These are phyloP conservation scores for Ammodytes marinus DNA, from an alignment of 2,113 vertebrate species.

Conservation along the genomic window DNA sequence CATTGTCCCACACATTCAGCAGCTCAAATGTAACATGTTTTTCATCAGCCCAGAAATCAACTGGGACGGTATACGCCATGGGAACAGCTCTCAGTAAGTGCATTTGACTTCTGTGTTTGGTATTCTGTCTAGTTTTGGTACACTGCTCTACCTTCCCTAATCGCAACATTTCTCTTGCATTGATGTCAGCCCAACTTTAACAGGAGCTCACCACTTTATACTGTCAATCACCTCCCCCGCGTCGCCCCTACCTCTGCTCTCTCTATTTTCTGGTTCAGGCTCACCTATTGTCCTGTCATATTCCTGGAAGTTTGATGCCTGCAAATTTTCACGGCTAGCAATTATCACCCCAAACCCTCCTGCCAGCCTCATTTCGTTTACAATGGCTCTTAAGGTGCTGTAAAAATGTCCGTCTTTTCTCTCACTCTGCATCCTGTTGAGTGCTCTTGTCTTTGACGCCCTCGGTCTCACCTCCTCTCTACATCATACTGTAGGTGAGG, in stretches of 20 bases:
- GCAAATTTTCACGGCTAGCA: constrained; percentile 41
- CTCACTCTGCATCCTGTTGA: constrained; percentile 7
- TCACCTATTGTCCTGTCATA: constrained; percentile 33
- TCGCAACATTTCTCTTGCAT: constrained; percentile 26
- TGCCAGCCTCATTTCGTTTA: constrained; percentile 12
- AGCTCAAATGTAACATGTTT: constrained; percentile 17
- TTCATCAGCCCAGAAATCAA: constrained; percentile 6
- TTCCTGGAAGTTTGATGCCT: constrained; percentile 22
- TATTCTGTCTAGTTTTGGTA: constrained; percentile 35
- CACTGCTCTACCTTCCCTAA: constrained; percentile 32
- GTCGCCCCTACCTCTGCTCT: not conserved
- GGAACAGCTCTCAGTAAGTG: constrained; percentile 24
- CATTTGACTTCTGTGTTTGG: constrained; percentile 32
- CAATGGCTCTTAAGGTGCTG: constrained; percentile 33
- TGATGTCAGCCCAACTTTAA: constrained; percentile 44
- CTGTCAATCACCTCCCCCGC: constrained; percentile 41
- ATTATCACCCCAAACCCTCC: constrained; percentile 41
- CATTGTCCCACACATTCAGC: not conserved
- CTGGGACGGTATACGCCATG: not conserved
- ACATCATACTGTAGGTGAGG: not conserved
- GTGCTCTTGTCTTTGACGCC: not conserved
- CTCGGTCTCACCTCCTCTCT: constrained; percentile 9
- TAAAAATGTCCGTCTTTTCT: constrained; percentile 9
- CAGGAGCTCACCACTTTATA: constrained; percentile 30
- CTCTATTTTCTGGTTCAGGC: constrained; percentile 19